Evolutionary conservation across 2,888 invertebrate species (phyloP).

Genomic region (Yponomeuta malinellus): DNA sequence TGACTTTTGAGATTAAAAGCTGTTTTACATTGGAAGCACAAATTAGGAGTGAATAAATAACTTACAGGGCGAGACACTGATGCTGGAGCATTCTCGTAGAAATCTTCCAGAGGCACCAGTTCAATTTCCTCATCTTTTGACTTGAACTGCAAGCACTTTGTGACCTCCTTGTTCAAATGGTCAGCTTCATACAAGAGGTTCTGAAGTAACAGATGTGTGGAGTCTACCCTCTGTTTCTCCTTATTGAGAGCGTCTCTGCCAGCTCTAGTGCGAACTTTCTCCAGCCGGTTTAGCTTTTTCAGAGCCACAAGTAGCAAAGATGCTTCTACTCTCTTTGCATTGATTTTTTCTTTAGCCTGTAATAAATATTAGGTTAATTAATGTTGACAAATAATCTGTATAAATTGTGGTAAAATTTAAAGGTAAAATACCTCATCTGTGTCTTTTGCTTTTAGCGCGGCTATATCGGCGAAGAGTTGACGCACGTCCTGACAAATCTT

Average conservation of each 20-base stretch:
- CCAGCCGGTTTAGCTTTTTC: conserved; percentile 92
- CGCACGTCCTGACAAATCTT: conserved; percentile 83
- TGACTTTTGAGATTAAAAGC: too few species aligned
- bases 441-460: conserved; percentile 77
- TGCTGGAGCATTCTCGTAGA: conserved; percentile 86
- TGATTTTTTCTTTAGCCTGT: conserved; percentile 78
- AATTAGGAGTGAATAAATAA: neutral
- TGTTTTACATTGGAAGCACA: too few species aligned
- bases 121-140: conserved; percentile 96
- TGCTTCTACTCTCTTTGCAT: conserved; percentile 81
- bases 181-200: conserved; percentile 96
- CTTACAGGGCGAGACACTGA: conserved; percentile 81
- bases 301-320: conserved; percentile 86
- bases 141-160: conserved; percentile 95
- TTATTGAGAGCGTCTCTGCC: conserved; percentile 87
- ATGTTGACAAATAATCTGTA: too few species aligned
- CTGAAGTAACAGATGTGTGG: conserved; percentile 91
- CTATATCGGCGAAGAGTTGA: conserved; percentile 80
- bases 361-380: neutral
- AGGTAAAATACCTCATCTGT: conserved; percentile 63
- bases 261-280: conserved; percentile 90
- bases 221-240: conserved; percentile 92
- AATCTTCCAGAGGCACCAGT: conserved; percentile 88
- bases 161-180: conserved; percentile 95
- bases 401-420: too few species aligned